Conservation (phyloP, 2,888 invertebrate genomes). For the Eilema caniola region DNA sequence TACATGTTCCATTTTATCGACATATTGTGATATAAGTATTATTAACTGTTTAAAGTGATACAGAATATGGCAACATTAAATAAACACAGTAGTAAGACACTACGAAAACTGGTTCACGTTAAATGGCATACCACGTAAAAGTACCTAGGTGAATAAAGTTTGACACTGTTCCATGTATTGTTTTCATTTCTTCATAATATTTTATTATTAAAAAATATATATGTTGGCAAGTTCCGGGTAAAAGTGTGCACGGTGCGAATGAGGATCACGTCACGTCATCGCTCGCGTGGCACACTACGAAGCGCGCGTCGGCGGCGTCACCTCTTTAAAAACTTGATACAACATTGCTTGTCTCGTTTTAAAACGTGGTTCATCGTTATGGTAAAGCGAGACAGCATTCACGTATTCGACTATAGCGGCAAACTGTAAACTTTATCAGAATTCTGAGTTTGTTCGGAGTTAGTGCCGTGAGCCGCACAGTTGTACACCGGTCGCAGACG, state of each 20-base stretch:
- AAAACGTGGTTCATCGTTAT: conserved; percentile 7
- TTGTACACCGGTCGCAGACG: conserved; percentile 61
- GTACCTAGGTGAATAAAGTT: conserved; percentile 32
- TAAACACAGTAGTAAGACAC: conserved; percentile 22
- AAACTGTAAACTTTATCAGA: conserved; percentile 74
- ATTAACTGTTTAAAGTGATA: not conserved
- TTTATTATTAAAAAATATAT: conserved; percentile 46
- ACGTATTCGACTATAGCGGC: conserved; percentile 45
- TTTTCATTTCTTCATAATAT: conserved; percentile 29
- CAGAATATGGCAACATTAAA: conserved; percentile 41
- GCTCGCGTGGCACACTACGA: conserved; percentile 73
- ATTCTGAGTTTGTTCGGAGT: conserved; percentile 58
- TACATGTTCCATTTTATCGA: not conserved
- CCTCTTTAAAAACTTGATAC: conserved; percentile 40
- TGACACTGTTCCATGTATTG: conserved; percentile 26
- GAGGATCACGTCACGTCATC: conserved; percentile 76
- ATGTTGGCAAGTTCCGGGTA: conserved; percentile 69
- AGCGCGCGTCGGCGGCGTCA: conserved; percentile 65
- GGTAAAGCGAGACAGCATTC: conserved; percentile 34
- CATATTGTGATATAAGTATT: not conserved
- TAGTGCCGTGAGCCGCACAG: conserved; percentile 60
- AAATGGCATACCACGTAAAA: conserved; percentile 34
- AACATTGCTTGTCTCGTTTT: conserved; percentile 58
- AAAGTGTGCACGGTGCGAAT: conserved; percentile 72
- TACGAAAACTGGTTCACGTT: conserved; percentile 22